Evolutionary conservation across 2,797 vertebrate species (phyloP).

Genomic region (Otolemur crassicaudatus): DNA sequence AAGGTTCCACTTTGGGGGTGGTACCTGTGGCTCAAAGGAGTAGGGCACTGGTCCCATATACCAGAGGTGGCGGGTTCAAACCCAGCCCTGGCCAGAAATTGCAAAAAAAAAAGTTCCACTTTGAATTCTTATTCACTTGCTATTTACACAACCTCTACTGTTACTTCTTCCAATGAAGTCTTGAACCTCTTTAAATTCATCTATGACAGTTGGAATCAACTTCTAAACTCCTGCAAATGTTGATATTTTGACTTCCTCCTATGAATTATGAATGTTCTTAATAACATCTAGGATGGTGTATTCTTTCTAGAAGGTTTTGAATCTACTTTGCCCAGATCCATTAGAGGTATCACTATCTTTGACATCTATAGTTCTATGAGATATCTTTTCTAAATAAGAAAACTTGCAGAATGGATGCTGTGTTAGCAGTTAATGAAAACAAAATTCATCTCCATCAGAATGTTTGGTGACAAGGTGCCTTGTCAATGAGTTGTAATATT

Average conservation of each 20-base stretch:
- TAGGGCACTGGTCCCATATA: too few relatives aligned
- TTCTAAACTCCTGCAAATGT: not conserved
- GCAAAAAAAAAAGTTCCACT: not conserved
- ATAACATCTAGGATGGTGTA: not conserved
- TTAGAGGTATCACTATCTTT: not conserved
- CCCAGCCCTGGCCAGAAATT: too few relatives aligned
- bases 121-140: not conserved
- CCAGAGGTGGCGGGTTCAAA: too few relatives aligned
- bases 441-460: not conserved
- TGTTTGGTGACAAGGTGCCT: not conserved
- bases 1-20: not conserved
- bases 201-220: not conserved
- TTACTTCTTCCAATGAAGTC: not conserved
- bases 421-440: not conserved
- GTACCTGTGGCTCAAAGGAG: too few relatives aligned
- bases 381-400: not conserved
- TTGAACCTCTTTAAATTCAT: not conserved
- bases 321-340: not conserved
- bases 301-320: not conserved
- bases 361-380: not conserved
- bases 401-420: not conserved
- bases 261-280: not conserved
- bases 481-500: not conserved
- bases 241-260: not conserved
- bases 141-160: not conserved